Conservation (phyloP, 2,113 vertebrate genomes). For the Antechinus flavipes region DNA sequence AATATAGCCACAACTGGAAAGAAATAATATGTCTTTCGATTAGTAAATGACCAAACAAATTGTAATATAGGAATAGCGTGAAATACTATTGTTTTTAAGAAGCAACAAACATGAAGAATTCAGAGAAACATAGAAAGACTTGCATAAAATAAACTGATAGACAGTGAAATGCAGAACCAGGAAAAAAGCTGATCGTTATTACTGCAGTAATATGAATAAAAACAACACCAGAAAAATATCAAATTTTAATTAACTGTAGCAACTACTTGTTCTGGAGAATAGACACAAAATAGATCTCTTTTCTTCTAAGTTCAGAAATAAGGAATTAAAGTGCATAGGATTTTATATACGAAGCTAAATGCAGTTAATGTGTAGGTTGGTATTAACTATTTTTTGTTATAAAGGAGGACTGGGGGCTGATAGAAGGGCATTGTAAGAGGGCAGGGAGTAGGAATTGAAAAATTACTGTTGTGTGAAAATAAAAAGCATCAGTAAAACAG, state of each 20-base stretch:
- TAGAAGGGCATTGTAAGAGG: not conserved
- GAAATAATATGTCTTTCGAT: not conserved
- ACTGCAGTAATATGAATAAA: not conserved
- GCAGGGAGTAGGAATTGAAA: not conserved
- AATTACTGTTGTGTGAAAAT: not conserved
- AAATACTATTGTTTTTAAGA: not conserved
- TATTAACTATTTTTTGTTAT: not conserved
- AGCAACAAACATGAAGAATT: not conserved
- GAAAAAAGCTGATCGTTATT: not conserved
- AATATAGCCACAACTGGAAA: not conserved
- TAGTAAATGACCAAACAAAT: not conserved
- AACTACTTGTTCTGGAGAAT: not conserved
- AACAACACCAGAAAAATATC: not conserved
- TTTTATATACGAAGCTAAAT: not conserved
- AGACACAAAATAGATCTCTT: not conserved
- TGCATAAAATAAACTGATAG: not conserved
- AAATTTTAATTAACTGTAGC: not conserved
- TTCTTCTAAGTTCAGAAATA: not conserved
- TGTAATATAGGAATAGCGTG: not conserved
- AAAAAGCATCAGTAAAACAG: not conserved
- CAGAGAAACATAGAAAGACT: not conserved
- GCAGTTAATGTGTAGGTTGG: not conserved
- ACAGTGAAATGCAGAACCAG: not conserved
- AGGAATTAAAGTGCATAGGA: not conserved
- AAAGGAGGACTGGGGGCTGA: not conserved